These are phyloP conservation scores for Mallateleia sp. DNA, from an alignment of 2,888 invertebrate genomes.

Conservation along the genomic window DNA sequence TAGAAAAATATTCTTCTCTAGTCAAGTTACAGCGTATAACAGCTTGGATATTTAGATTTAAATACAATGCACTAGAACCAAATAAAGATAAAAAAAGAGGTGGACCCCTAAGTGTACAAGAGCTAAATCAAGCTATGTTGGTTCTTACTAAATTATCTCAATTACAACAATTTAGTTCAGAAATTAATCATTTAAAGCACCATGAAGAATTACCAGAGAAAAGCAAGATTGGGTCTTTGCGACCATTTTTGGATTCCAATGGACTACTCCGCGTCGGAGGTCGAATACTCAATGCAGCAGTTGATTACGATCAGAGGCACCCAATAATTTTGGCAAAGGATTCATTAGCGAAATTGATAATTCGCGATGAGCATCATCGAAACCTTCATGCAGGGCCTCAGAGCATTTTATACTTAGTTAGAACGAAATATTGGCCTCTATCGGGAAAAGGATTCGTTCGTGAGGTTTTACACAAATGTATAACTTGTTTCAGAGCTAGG, in stretches of 20 bases:
- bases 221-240: constrained; percentile 11
- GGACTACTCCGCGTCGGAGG: constrained; percentile 42
- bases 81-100: neutral
- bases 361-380: constrained; percentile 39
- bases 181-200: neutral
- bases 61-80: neutral
- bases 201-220: neutral
- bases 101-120: neutral
- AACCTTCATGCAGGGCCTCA: constrained; percentile 58
- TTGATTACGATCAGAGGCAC: constrained; percentile 22
- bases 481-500: neutral
- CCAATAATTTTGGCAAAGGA: constrained; percentile 40
- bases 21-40: constrained; percentile 23
- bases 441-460: constrained; percentile 30
- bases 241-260: constrained; percentile 40
- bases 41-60: constrained; percentile 47
- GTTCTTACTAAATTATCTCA: neutral
- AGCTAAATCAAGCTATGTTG: neutral
- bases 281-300: constrained; percentile 19
- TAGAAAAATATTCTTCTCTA: constrained; percentile 23
- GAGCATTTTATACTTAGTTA: constrained; percentile 21
- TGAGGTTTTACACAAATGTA: neutral
- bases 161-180: neutral
- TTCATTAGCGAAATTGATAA: constrained; percentile 37
- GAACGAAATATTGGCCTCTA: constrained; percentile 62